Evolutionary conservation across 2,888 invertebrate species (phyloP), one percentile per base, ranked within the genome.

Genomic region (Melipona beecheii): DNA sequence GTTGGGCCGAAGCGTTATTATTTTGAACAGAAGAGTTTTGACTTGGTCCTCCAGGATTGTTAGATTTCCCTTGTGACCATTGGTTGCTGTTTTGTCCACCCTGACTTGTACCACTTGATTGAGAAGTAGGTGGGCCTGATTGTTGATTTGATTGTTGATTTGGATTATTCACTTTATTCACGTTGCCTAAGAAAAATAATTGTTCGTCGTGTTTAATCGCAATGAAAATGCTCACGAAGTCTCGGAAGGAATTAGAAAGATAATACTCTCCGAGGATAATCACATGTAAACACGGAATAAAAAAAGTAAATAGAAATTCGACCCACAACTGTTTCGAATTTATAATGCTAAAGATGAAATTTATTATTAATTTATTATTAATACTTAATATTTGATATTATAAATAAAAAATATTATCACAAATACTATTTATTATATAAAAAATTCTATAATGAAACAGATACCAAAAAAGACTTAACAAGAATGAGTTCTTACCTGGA

Each of bases 41-140:
- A 72, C 92, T 91, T 71, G 92, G 91, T 36, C 85, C 85, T 17
- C 91, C 92, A 65, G 93, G 89, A 85, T 92, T 94, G 81, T 92
- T 93, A 73, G 93, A 88, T 86, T 93, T 94, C 86, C 93, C 93
- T 86, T 94, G 94, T 70, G 93, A 88, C 93, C 93, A 93, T 73
- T 92, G 93, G 80, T 91, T 93, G 86, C 90, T 92, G 84, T 93
- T 93, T 84, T 92, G 94, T 86, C 92, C 93, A 19, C 90, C 88
- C 81, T 92, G 93, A 49, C 90, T 86, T 74, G 95, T 87, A 89
- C 95, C 95, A 84, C 94, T 94, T 81, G 95, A 93, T 88, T 95
- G 94, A 73, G 95, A 94, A 50, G 95, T 93, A 68, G 95, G 95
- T 64, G 95, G 95, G 87, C 95, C 95, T 84, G 95, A 94, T 90